Conservation (phyloP, 1,140 invertebrate species). For the Sesamia nonagrioides region DNA sequence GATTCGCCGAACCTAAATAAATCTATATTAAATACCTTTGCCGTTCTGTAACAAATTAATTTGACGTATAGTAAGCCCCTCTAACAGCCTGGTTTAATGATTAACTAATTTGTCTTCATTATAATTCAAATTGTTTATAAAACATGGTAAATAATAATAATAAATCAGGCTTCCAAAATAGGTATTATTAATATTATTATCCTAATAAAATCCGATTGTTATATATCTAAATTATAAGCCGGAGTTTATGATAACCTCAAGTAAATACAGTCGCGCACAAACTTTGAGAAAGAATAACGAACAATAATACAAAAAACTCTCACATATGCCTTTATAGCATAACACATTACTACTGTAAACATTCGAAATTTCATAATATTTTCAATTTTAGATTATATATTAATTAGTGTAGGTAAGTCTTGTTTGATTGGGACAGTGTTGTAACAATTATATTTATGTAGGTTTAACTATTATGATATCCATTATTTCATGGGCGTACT, state of each 20-base stretch:
- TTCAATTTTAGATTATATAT: slow-evolving; percentile 51
- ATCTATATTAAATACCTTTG: background rate
- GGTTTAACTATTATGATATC: no score
- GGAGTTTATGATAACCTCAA: slow-evolving; percentile 48
- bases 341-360: slow-evolving; percentile 7
- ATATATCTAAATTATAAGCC: background rate
- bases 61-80: slow-evolving; percentile 7
- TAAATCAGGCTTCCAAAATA: slow-evolving; percentile 35
- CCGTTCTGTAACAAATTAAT: slow-evolving; percentile 1
- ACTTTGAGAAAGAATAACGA: slow-evolving; percentile 71
- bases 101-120: background rate
- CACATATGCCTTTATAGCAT: slow-evolving; percentile 71
- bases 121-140: background rate
- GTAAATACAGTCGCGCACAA: slow-evolving; percentile 80
- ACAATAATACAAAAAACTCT: slow-evolving; percentile 54
- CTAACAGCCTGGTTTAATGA: slow-evolving; percentile 21
- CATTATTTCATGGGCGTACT: no score
- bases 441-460: no score
- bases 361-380: slow-evolving; percentile 54
- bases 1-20: slow-evolving; percentile 29
- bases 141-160: background rate
- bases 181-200: background rate
- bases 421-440: slow-evolving; percentile 37
- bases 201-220: background rate
- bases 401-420: slow-evolving; percentile 33